A percentile compares a stretch with the other conserved stretches of the same genome.
Conservation (phyloP, 1,140 invertebrate species). For the Hestina assimilis region DNA sequence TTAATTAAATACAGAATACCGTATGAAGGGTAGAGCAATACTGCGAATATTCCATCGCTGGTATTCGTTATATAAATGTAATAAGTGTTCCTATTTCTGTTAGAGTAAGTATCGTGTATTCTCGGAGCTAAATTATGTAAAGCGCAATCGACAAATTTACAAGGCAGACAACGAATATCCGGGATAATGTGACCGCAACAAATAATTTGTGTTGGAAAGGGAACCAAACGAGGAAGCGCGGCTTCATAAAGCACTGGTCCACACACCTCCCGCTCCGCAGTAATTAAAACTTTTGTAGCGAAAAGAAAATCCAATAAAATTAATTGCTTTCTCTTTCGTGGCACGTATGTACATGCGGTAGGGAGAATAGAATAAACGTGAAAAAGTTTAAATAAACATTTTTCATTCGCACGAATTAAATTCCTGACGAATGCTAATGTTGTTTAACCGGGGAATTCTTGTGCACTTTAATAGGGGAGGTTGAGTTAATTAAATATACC, state of each 20-base stretch:
- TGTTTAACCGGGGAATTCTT: conserved; percentile 74
- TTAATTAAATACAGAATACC: conserved; percentile 46
- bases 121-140: conserved; percentile 38
- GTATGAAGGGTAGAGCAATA: background rate
- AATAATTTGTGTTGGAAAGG: conserved; percentile 54
- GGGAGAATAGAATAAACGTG: conserved; percentile 45
- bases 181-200: conserved; percentile 60
- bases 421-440: conserved; percentile 73
- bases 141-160: conserved; percentile 44
- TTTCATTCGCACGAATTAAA: conserved; percentile 64
- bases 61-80: background rate
- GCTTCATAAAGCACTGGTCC: conserved; percentile 51
- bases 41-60: background rate
- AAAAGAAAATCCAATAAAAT: conserved; percentile 66
- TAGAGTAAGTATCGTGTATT: background rate
- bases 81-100: background rate
- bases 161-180: conserved; percentile 39
- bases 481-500: conserved; percentile 73
- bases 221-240: conserved; percentile 23
- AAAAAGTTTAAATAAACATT: conserved; percentile 69
- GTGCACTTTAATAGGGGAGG: conserved; percentile 68
- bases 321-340: conserved; percentile 54
- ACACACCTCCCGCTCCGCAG: conserved; percentile 40
- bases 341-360: conserved; percentile 42
- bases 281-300: conserved; percentile 66